These are phyloP conservation scores for Scaptomyza pallida DNA, from an alignment of 1,140 invertebrate genomes.

Conservation along the genomic window DNA sequence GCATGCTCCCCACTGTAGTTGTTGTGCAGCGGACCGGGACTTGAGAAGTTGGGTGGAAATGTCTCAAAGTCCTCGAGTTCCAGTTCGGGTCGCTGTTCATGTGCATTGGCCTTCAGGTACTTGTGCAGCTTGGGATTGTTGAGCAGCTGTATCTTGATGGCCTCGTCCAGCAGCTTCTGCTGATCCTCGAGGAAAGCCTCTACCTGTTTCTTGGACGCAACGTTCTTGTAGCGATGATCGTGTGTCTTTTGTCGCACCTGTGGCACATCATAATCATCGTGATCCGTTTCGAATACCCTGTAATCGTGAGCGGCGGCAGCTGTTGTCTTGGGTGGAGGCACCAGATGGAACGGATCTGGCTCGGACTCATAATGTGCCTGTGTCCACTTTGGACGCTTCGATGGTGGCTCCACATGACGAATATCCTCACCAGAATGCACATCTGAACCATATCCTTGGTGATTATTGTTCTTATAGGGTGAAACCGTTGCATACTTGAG, in stretches of 20 bases:
- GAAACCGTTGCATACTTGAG: slow-evolving; percentile 47
- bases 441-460: slow-evolving; percentile 34
- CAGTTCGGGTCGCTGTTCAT: slow-evolving; percentile 61
- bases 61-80: slow-evolving; percentile 70
- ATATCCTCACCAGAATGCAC: slow-evolving; percentile 52
- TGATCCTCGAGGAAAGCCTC: slow-evolving; percentile 77
- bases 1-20: slow-evolving; percentile 47
- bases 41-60: slow-evolving; percentile 60
- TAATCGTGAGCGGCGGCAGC: slow-evolving; percentile 56
- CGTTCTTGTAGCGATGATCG: slow-evolving; percentile 73
- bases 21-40: slow-evolving; percentile 49
- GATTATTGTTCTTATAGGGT: slow-evolving; percentile 53
- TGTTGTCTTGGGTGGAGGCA: slow-evolving; percentile 63
- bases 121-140: slow-evolving; percentile 78
- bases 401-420: slow-evolving; percentile 20
- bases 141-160: slow-evolving; percentile 70
- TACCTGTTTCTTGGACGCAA: slow-evolving; percentile 80
- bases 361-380: slow-evolving; percentile 62
- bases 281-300: slow-evolving; percentile 69
- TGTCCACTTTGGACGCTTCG: slow-evolving; percentile 63
- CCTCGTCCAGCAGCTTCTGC: slow-evolving; percentile 74
- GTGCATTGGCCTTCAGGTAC: slow-evolving; percentile 66
- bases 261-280: slow-evolving; percentile 66
- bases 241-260: slow-evolving; percentile 34
- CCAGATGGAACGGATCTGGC: slow-evolving; percentile 72